Base-by-base conservation (phyloP, 2,797 vertebrate species). In the Cyprinella venusta region DNA sequence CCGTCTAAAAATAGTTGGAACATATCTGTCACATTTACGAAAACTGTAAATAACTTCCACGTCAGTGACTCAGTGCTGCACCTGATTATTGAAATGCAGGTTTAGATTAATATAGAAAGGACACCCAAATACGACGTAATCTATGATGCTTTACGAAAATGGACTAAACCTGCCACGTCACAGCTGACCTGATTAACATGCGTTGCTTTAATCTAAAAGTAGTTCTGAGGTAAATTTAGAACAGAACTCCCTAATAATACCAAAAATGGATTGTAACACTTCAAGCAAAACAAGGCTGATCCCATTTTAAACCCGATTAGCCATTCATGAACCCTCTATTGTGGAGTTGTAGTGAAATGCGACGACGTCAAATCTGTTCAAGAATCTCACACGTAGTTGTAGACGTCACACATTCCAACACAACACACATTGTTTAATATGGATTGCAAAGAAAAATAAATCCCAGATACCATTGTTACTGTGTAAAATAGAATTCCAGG, bases 291-390 rank as follows among this genome's bases (percentile, higher is more conserved):
- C 69, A 42, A 63, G 50, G 13, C 10, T 65, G 36, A 86, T 72
- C 65, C 30, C n/a, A 67, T 76, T 81, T 84, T 71, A 76, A 77
- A 71, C 65, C 61, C 71, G 78, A 80, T 86, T 65, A 77, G 64
- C 40, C 24, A 3, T 42, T 26, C n/a, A n/a, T 52, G 64, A 75
- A 38, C 26, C 42, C 40, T 63, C 54, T 36, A 38, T 59, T 61
- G 50, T 75, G 42, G 36, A 50, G 52, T 36, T 36, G 36, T 70
- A 56, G 33, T 80, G 64, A 83, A 86, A 83, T 45, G 24, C 5
- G 30, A 69, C 48, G 26, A 64, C 8, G 24, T 81, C 80, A 83
- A 70, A 86, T 83, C 81, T 63, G 50, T 50, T 59, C 6, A 69
- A 63, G 80, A 82, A 83, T 83, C 69, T 54, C 61, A 68, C 69